Conservation (phyloP, 2,888 invertebrate genomes). For the Cactoblastis cactorum region DNA sequence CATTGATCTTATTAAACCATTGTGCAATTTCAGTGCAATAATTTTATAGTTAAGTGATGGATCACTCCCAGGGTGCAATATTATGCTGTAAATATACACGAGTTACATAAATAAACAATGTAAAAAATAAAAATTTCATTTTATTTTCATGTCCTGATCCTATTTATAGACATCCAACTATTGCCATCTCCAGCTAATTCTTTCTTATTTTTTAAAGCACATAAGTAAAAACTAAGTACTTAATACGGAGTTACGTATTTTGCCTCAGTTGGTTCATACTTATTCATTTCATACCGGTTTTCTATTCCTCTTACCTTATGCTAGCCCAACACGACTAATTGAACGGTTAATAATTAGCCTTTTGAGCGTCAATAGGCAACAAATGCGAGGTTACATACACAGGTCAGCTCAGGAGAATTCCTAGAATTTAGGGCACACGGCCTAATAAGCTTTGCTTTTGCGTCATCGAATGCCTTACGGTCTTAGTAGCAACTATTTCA, state of each 20-base stretch:
- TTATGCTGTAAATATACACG: constrained; percentile 29
- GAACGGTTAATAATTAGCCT: background rate
- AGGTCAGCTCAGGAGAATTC: background rate
- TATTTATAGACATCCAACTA: background rate
- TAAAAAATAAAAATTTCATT: background rate
- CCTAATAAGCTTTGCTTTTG: background rate
- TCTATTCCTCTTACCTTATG: background rate
- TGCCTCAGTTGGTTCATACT: background rate
- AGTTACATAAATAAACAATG: constrained; percentile 25
- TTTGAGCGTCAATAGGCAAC: background rate
- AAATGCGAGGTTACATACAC: background rate
- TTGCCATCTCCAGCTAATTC: too few species aligned
- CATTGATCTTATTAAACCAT: constrained; percentile 25
- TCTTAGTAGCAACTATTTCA: background rate
- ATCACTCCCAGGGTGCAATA: constrained; percentile 33
- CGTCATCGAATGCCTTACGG: background rate
- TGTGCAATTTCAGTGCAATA: constrained; percentile 57
- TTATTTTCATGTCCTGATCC: background rate
- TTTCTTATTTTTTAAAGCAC: too few species aligned
- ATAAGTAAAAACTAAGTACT: too few species aligned
- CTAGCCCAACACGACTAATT: background rate
- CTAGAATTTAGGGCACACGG: background rate
- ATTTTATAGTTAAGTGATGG: constrained; percentile 29
- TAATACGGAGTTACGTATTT: background rate
- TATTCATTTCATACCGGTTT: background rate